These are phyloP conservation scores for Zhengitettix transpicula DNA, from an alignment of 2,888 invertebrate species.

Conservation along the genomic window DNA sequence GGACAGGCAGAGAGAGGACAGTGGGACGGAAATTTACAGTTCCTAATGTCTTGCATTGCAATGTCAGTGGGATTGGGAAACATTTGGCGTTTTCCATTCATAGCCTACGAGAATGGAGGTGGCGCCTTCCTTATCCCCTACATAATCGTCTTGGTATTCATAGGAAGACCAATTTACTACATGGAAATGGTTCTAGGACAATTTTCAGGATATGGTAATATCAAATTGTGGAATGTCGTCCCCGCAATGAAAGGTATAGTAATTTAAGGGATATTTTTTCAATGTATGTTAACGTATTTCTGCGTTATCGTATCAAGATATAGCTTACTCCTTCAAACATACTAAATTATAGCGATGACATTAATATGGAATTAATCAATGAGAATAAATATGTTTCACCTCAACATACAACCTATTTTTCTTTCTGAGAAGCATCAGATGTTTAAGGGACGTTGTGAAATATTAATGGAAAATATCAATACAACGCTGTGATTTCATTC, in stretches of 20 bases:
- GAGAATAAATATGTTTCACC: too few species aligned
- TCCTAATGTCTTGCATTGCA: constrained; percentile 23
- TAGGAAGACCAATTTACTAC: constrained; percentile 68
- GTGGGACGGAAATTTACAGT: constrained; percentile 22
- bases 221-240: constrained; percentile 39
- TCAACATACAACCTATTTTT: too few species aligned
- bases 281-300: too few species aligned
- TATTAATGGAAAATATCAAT: too few species aligned
- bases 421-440: too few species aligned
- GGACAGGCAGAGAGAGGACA: constrained; percentile 8
- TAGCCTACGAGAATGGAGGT: constrained; percentile 24
- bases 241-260: constrained; percentile 3
- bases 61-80: constrained; percentile 25
- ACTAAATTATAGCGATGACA: too few species aligned
- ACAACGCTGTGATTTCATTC: too few species aligned
- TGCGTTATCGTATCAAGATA: too few species aligned
- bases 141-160: constrained; percentile 37
- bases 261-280: not conserved
- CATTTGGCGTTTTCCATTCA: constrained; percentile 20
- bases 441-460: too few species aligned
- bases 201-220: constrained; percentile 61
- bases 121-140: constrained; percentile 24
- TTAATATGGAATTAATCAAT: too few species aligned
- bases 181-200: constrained; percentile 70
- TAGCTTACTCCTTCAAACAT: too few species aligned